Conservation (phyloP, 1,140 invertebrate species). For the Drosophila virilis region DNA sequence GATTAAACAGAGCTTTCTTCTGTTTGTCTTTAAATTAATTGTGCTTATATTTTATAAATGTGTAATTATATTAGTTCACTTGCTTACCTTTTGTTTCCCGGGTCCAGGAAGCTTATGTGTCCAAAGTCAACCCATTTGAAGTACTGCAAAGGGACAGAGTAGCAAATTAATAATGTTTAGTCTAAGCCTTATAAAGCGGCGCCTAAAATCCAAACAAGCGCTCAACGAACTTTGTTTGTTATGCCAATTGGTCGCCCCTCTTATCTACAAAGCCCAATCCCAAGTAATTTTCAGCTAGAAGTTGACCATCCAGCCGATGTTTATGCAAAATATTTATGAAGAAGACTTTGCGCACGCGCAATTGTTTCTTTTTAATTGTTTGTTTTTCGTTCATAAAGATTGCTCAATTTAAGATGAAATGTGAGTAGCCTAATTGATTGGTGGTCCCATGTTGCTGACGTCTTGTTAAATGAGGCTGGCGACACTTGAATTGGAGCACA, state of each 20-base stretch:
- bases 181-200: slow-evolving; percentile 16
- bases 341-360: slow-evolving; percentile 29
- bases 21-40: neutral
- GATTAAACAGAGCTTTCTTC: neutral
- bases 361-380: slow-evolving; percentile 28
- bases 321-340: slow-evolving; percentile 20
- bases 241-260: slow-evolving; percentile 6
- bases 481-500: slow-evolving; percentile 23
- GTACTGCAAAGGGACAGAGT: slow-evolving; percentile 66
- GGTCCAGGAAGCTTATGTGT: slow-evolving; percentile 82
- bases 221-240: slow-evolving; percentile 44
- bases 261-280: no score
- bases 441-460: slow-evolving; percentile 27
- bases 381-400: slow-evolving; percentile 17
- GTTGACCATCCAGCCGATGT: slow-evolving; percentile 25
- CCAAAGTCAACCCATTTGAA: slow-evolving; percentile 84
- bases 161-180: slow-evolving; percentile 8
- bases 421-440: slow-evolving; percentile 52
- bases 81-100: slow-evolving; percentile 83
- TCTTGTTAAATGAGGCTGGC: slow-evolving; percentile 13
- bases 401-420: slow-evolving; percentile 48
- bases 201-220: slow-evolving; percentile 6
- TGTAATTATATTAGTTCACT: neutral
- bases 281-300: neutral
- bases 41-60: neutral